Percentiles rank a stretch among this genome's conserved stretches.
These are phyloP conservation scores for Prietella phreatophila DNA, from an alignment of 2,113 vertebrate genomes.

Conservation along the genomic window DNA sequence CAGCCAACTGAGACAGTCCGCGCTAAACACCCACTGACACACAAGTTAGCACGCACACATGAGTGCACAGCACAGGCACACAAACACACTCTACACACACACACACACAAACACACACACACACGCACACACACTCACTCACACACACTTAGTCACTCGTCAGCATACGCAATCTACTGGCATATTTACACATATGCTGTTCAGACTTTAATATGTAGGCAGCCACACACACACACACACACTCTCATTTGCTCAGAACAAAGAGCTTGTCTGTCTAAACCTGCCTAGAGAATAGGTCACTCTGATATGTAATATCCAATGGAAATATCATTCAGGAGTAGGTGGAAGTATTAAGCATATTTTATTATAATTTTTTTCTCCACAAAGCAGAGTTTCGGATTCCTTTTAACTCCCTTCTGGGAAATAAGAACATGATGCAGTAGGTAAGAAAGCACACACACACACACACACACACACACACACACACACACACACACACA, in stretches of 20 bases:
- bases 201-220: conserved; percentile 45
- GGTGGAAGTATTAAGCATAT: conserved; percentile 47
- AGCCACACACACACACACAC: conserved; percentile 37
- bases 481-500: no score
- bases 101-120: conserved; percentile 14
- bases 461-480: no score
- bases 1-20: conserved; percentile 51
- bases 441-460: conserved; percentile 39
- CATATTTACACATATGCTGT: conserved; percentile 52
- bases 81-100: conserved; percentile 17
- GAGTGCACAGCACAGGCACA: conserved; percentile 25
- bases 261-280: conserved; percentile 39
- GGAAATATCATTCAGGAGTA: conserved; percentile 48
- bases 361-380: conserved; percentile 42
- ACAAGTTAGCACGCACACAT: conserved; percentile 44
- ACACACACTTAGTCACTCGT: conserved; percentile 46
- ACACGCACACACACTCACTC: conserved; percentile 26
- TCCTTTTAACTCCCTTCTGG: conserved; percentile 38
- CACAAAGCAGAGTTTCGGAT: conserved; percentile 36
- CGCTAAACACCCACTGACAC: conserved; percentile 51
- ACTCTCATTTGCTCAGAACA: conserved; percentile 47
- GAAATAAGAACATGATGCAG: conserved; percentile 45
- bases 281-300: conserved; percentile 43
- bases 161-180: conserved; percentile 46
- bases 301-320: conserved; percentile 45